Conservation (phyloP, 2,888 invertebrate species). For the Adineta ricciae region DNA sequence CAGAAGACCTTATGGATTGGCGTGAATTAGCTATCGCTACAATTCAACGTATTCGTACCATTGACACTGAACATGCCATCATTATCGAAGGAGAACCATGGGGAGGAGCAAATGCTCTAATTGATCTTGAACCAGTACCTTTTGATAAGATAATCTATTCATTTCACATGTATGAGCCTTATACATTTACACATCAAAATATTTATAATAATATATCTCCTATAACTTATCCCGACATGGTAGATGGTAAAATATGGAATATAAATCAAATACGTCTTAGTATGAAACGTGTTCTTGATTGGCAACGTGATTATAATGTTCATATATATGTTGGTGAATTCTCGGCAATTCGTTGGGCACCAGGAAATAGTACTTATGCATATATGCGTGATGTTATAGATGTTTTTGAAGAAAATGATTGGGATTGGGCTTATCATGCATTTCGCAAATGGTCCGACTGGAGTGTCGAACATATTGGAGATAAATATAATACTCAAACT, state of each 20-base stretch:
- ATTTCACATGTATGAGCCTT: constrained; percentile 17
- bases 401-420: constrained; percentile 8
- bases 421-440: constrained; percentile 21
- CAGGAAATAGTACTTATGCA: not conserved
- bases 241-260: not conserved
- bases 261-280: not conserved
- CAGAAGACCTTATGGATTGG: not conserved
- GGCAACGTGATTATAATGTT: constrained; percentile 19
- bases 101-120: not conserved
- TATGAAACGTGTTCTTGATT: not conserved
- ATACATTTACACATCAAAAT: not conserved
- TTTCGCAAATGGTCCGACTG: not conserved
- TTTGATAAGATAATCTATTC: not conserved
- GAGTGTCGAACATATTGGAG: constrained; percentile 11
- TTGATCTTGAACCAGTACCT: constrained; percentile 1
- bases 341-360: constrained; percentile 10
- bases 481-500: not conserved
- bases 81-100: constrained; percentile 18
- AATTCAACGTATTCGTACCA: not conserved
- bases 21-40: not conserved
- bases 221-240: not conserved
- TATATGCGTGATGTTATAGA: not conserved
- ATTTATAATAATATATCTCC: not conserved
- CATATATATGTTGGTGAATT: constrained; percentile 14
- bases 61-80: constrained; percentile 12